A percentile compares a stretch with the other conserved stretches of the same genome.
These are phyloP conservation scores for Paratrypauchen microcephalus DNA, from an alignment of 2,797 vertebrate species.

Conservation along the genomic window DNA sequence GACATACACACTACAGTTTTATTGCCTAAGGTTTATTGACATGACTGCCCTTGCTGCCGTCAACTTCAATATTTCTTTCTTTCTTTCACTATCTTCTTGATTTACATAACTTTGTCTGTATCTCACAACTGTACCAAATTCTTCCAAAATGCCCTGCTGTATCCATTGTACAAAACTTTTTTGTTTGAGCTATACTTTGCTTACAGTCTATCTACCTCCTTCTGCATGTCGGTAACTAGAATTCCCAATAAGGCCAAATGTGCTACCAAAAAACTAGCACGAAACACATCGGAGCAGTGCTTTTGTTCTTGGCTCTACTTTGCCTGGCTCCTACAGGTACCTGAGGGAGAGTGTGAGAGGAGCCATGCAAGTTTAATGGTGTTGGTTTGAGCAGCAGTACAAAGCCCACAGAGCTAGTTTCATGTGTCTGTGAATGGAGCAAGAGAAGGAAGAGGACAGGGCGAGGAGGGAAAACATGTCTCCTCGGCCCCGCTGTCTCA, in stretches of 20 bases:
- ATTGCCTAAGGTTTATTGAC: neutral
- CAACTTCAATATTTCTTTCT: neutral
- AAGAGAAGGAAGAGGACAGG: slow-evolving; percentile 38
- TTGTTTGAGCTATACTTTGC: neutral
- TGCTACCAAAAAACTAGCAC: slow-evolving; percentile 9
- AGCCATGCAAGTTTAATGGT: slow-evolving; percentile 64
- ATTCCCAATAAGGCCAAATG: slow-evolving; percentile 17
- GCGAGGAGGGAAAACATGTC: slow-evolving; percentile 23
- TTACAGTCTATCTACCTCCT: neutral
- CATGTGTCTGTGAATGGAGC: slow-evolving; percentile 45
- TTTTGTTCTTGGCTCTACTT: slow-evolving; percentile 9
- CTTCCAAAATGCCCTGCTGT: neutral
- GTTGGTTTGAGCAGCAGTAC: slow-evolving; percentile 56
- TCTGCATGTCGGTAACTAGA: neutral
- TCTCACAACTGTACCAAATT: neutral
- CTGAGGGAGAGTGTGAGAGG: slow-evolving; percentile 40
- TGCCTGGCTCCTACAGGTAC: slow-evolving; percentile 48
- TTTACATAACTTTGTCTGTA: neutral
- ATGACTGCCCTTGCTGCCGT: neutral
- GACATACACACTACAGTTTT: too few relatives aligned
- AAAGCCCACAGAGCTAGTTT: slow-evolving; percentile 55
- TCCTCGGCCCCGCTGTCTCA: slow-evolving; percentile 38
- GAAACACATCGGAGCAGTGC: slow-evolving; percentile 18
- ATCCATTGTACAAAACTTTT: too few relatives aligned
- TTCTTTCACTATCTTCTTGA: neutral